A percentile compares a stretch with the other conserved stretches of the same genome.
These are phyloP conservation scores for Uria lomvia DNA, from an alignment of 2,113 vertebrate genomes.

Conservation along the genomic window DNA sequence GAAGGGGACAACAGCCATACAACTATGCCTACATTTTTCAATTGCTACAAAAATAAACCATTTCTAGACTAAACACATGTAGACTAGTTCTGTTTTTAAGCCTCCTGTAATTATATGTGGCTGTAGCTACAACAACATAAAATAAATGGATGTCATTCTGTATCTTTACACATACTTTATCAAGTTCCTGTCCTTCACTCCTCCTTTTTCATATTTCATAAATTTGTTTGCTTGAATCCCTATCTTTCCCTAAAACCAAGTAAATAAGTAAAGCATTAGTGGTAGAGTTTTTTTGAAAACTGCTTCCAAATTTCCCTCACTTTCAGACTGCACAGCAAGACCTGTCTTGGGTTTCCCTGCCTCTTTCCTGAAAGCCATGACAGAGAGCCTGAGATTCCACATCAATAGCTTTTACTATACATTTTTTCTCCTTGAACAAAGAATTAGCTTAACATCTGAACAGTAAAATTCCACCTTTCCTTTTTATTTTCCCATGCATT, in stretches of 20 bases:
- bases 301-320: not conserved
- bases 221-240: not conserved
- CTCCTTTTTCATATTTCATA: not conserved
- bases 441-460: constrained; percentile 15
- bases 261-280: not conserved
- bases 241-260: not conserved
- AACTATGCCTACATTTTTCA: constrained; percentile 41
- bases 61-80: constrained; percentile 22
- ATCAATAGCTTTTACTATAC: not conserved
- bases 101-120: constrained; percentile 54
- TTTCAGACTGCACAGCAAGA: not conserved
- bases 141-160: constrained; percentile 35
- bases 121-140: constrained; percentile 25
- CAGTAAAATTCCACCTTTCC: constrained; percentile 55
- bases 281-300: not conserved
- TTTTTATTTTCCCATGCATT: constrained; percentile 59
- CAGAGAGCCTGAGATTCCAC: not conserved
- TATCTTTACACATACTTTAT: constrained; percentile 59
- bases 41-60: constrained; percentile 33
- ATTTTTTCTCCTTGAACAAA: constrained; percentile 5
- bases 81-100: constrained; percentile 4
- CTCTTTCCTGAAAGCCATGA: not conserved
- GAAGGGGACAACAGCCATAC: not conserved
- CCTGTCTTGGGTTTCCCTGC: not conserved
- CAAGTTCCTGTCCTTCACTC: not conserved